These are phyloP conservation scores for Coregonus suidteri DNA, from an alignment of 2,797 vertebrate genomes.

Conservation along the genomic window DNA sequence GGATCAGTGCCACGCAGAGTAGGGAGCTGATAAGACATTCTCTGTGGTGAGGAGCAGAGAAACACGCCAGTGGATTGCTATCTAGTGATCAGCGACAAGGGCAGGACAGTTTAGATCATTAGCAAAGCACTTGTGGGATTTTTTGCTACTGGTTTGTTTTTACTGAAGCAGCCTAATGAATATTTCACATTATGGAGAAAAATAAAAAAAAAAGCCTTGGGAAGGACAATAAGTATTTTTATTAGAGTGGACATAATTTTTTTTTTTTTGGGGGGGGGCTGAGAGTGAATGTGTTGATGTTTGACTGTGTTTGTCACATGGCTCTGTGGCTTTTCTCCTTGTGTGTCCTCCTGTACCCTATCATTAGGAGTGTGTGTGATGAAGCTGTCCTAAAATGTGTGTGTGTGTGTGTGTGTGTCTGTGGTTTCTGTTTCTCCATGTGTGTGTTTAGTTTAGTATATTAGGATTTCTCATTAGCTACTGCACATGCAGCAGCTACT, in stretches of 20 bases:
- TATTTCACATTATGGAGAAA: no score
- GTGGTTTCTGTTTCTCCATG: no score
- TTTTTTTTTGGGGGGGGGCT: no score
- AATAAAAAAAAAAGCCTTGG: constrained; percentile 1
- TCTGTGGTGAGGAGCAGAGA: constrained; percentile 57
- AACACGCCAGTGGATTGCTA: constrained; percentile 29
- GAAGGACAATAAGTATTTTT: constrained; percentile 24
- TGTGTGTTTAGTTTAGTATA: no score
- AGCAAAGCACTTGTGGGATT: constrained; percentile 39
- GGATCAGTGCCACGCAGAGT: constrained; percentile 56
- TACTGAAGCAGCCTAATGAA: constrained; percentile 19
- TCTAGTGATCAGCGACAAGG: constrained; percentile 24
- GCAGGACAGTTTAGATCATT: background rate
- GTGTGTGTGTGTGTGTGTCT: no score
- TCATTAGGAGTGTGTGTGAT: no score
- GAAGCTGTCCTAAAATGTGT: no score
- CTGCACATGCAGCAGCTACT: no score
- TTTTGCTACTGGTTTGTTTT: constrained; percentile 25
- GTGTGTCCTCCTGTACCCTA: no score
- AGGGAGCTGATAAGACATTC: constrained; percentile 60
- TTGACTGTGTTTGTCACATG: no score
- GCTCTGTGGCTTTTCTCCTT: no score
- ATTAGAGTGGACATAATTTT: background rate
- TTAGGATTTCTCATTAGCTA: no score
- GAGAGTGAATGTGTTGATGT: background rate